A percentile compares a stretch with the other conserved stretches of the same genome.
phyloP scores from a whole-genome alignment of 2,797 vertebrate genomes.

The Sebastes oblongus region DNA sequence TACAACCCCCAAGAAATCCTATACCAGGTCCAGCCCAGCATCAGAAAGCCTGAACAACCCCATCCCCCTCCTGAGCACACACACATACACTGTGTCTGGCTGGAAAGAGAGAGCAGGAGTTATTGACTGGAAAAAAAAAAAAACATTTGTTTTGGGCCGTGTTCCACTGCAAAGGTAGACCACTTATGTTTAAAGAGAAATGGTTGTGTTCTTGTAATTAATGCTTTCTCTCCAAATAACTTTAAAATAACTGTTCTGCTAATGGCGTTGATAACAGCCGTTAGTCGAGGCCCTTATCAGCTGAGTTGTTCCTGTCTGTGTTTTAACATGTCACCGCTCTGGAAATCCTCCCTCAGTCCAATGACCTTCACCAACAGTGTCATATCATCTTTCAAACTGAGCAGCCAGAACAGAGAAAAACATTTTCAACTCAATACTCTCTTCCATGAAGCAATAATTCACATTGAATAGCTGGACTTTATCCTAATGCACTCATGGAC shows the following conservation, averaged over 20 bases:
- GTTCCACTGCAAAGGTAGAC: conserved; percentile 22
- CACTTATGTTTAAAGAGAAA: conserved; percentile 46
- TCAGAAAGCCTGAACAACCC: conserved; percentile 61
- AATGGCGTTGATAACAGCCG: conserved; percentile 55
- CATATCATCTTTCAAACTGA: conserved; percentile 1
- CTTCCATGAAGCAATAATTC: conserved; percentile 18
- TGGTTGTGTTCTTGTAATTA: conserved; percentile 21
- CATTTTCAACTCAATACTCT: conserved; percentile 2
- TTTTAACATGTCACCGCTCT: conserved; percentile 55
- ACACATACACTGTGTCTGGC: conserved; percentile 35
- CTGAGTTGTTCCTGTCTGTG: conserved; percentile 58
- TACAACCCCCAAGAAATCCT: conserved; percentile 75
- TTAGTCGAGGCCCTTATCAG: conserved; percentile 62
- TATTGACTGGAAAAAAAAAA: conserved; percentile 40
- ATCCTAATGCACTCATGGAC: conserved; percentile 24
- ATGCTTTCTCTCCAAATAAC: conserved; percentile 41
- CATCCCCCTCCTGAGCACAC: conserved; percentile 53
- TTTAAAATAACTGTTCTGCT: conserved; percentile 34
- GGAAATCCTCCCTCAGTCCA: conserved; percentile 47
- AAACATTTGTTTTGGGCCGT: conserved; percentile 38
- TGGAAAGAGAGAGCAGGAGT: conserved; percentile 34
- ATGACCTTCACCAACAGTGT: conserved; percentile 46
- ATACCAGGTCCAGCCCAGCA: conserved; percentile 56
- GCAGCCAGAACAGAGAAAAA: conserved; percentile 9
- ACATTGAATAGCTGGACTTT: conserved; percentile 13